phyloP scores from a whole-genome alignment of 2,797 vertebrate genomes.

The Lates japonicus region DNA sequence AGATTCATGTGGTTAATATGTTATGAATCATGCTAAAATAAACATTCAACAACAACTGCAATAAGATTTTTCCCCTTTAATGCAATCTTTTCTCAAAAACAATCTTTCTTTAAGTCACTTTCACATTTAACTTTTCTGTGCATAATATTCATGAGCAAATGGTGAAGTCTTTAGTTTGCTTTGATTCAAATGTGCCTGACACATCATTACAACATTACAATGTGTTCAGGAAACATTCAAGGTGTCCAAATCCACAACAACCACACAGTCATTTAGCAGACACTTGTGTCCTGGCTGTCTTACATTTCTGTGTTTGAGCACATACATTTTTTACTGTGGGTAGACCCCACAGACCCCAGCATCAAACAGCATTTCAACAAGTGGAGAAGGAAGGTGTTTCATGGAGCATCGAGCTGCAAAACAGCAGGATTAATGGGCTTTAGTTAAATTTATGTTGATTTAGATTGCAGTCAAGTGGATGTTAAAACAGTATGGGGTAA shows the following conservation, averaged over 20 bases:
- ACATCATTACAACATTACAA: conserved; percentile 41
- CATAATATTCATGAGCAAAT: conserved; percentile 65
- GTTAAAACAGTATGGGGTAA: conserved; percentile 12
- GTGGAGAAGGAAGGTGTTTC: conserved; percentile 19
- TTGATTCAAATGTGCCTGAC: conserved; percentile 47
- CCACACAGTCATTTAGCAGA: conserved; percentile 24
- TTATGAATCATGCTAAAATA: background rate
- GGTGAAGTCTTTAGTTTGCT: conserved; percentile 53
- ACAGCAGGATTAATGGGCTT: conserved; percentile 11
- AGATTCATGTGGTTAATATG: background rate
- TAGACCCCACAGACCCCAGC: no score
- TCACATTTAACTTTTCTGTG: conserved; percentile 65
- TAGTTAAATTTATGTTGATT: background rate
- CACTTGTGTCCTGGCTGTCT: conserved; percentile 1
- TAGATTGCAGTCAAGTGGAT: conserved; percentile 5
- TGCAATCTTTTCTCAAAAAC: conserved; percentile 67
- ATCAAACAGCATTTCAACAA: conserved; percentile 33
- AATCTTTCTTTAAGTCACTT: conserved; percentile 73
- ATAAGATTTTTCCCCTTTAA: conserved; percentile 71
- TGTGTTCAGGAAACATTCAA: conserved; percentile 57
- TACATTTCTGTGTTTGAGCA: conserved; percentile 14
- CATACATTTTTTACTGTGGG: conserved; percentile 23
- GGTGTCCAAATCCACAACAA: conserved; percentile 28
- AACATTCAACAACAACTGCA: conserved; percentile 13
- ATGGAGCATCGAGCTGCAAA: conserved; percentile 1